Conservation (phyloP, 2,888 invertebrate genomes). For the Hypsopygia costalis region DNA sequence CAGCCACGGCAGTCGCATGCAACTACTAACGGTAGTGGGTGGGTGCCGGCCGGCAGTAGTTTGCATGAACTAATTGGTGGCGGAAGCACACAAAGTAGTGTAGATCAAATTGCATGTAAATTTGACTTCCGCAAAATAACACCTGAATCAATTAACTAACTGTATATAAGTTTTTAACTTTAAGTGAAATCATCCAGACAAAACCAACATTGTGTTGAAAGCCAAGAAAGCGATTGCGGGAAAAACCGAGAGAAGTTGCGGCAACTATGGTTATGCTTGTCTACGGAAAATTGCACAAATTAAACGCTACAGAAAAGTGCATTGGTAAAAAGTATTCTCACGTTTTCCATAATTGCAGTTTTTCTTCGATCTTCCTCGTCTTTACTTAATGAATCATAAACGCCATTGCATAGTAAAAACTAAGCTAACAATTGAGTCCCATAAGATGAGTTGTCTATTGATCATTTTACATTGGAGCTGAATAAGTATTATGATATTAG, state of each 20-base stretch:
- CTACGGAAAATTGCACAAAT: background rate
- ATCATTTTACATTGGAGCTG: too few species aligned
- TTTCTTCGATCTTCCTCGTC: background rate
- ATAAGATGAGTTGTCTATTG: background rate
- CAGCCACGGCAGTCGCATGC: too few species aligned
- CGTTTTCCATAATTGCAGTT: slow-evolving; percentile 4
- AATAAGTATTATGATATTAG: too few species aligned
- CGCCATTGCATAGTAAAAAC: background rate
- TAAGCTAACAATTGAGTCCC: background rate
- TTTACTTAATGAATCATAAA: background rate
- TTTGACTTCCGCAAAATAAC: too few species aligned
- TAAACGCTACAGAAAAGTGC: background rate
- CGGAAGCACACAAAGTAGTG: too few species aligned
- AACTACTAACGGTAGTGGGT: too few species aligned
- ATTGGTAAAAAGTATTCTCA: slow-evolving; percentile 1
- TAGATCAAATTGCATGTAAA: too few species aligned
- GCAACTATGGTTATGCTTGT: background rate
- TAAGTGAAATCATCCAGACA: too few species aligned
- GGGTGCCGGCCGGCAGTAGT: too few species aligned
- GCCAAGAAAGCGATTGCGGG: background rate
- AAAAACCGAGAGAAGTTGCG: background rate
- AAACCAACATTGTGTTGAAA: background rate
- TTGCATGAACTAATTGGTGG: too few species aligned
- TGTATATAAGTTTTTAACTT: too few species aligned
- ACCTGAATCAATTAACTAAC: too few species aligned